phyloP scores from a whole-genome alignment of 2,113 vertebrate genomes.

The Cyprinus carpio region DNA sequence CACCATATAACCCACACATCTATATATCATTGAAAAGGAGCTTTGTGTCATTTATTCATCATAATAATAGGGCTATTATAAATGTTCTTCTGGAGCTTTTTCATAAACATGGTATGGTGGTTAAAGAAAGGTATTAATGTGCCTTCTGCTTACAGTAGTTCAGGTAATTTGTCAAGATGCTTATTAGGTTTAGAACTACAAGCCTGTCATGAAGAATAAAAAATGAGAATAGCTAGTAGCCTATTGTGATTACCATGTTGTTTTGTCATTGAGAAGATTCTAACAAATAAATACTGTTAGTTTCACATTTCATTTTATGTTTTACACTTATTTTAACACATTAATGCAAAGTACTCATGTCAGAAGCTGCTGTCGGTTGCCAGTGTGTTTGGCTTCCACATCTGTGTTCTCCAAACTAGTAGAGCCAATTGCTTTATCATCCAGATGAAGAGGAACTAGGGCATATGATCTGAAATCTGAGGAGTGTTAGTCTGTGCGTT shows the following conservation, averaged over 20 bases:
- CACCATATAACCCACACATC: neutral
- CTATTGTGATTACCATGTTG: neutral
- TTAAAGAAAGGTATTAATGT: slow-evolving; percentile 25
- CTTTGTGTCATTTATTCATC: slow-evolving; percentile 1
- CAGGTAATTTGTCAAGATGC: neutral
- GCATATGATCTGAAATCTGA: slow-evolving; percentile 60
- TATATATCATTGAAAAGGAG: neutral
- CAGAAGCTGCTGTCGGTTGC: neutral
- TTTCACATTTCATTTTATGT: neutral
- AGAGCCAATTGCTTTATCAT: slow-evolving; percentile 31
- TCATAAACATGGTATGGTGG: neutral
- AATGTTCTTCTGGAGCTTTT: neutral
- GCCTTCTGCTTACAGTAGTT: neutral
- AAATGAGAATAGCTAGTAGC: neutral
- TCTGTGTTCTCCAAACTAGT: slow-evolving; percentile 52
- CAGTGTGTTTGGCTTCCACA: slow-evolving; percentile 38
- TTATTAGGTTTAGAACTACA: neutral
- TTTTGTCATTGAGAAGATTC: neutral
- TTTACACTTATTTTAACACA: neutral
- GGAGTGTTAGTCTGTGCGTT: neutral
- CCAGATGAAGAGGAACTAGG: slow-evolving; percentile 63
- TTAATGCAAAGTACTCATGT: neutral
- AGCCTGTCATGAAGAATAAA: neutral
- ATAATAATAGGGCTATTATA: slow-evolving; percentile 12
- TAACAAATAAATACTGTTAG: neutral